Percentiles rank a stretch among this genome's conserved stretches.
phyloP scores from a whole-genome alignment of 2,113 vertebrate genomes.

The Coturnix japonica region DNA sequence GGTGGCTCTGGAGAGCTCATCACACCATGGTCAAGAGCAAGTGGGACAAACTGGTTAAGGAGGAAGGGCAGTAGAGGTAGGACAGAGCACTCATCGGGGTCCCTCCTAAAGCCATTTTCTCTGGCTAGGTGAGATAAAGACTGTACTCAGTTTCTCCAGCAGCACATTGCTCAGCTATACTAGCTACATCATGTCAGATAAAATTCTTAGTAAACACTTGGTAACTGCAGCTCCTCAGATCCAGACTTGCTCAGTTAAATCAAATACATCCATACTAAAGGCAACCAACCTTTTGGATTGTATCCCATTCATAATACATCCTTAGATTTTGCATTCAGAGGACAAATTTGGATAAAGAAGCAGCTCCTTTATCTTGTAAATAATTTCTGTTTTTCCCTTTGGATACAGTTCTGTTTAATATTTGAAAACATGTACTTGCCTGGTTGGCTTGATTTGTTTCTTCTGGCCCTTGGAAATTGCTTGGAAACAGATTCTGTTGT shows the following conservation, averaged over 20 bases:
- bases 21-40: not conserved
- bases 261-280: fast-evolving
- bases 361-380: not conserved
- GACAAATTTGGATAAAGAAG: not conserved
- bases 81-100: not conserved
- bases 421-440: not conserved
- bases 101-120: not conserved
- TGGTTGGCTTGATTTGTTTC: not conserved
- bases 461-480: not conserved
- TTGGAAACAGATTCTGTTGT: not conserved
- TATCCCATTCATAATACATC: not conserved
- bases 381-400: not conserved
- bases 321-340: not conserved
- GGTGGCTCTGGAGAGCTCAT: not conserved
- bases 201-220: not conserved
- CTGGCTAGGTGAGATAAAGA: not conserved
- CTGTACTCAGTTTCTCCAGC: not conserved
- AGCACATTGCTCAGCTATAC: not conserved
- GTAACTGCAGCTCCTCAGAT: not conserved
- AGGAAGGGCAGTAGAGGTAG: not conserved
- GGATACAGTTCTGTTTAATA: not conserved
- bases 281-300: not conserved
- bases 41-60: not conserved
- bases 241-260: not conserved
- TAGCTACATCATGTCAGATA: not conserved